These are phyloP conservation scores for Phoxinus phoxinus DNA, from an alignment of 2,113 vertebrate genomes.

Conservation along the genomic window DNA sequence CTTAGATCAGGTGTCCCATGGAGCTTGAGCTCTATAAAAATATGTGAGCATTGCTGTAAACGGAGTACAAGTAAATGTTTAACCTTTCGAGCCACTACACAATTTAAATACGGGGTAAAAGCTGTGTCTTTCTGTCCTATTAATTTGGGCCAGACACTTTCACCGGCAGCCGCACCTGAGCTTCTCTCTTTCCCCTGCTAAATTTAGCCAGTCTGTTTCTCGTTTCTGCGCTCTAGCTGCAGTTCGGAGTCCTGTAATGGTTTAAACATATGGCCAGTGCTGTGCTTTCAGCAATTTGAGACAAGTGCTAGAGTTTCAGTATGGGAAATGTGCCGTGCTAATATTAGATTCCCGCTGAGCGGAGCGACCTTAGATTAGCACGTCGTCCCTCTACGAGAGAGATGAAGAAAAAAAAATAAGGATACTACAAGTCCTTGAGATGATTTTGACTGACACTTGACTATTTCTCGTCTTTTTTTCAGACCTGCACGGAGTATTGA, in stretches of 20 bases:
- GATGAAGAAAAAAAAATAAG: slow-evolving; percentile 9
- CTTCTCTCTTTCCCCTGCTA: slow-evolving; percentile 15
- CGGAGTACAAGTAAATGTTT: slow-evolving; percentile 36
- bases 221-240: slow-evolving; percentile 9
- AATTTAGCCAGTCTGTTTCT: slow-evolving; percentile 20
- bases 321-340: slow-evolving; percentile 79
- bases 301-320: slow-evolving; percentile 73
- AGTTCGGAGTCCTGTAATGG: slow-evolving; percentile 53
- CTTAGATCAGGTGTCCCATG: background rate
- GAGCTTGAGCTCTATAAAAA: background rate
- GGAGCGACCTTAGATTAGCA: slow-evolving; percentile 54
- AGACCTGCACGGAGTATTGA: slow-evolving; percentile 37
- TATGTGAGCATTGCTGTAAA: slow-evolving; percentile 18
- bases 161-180: slow-evolving; percentile 30
- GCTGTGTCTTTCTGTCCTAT: slow-evolving; percentile 11
- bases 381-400: background rate
- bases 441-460: slow-evolving; percentile 31
- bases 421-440: background rate
- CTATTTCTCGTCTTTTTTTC: slow-evolving; percentile 34
- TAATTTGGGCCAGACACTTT: background rate
- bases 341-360: slow-evolving; percentile 78
- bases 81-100: slow-evolving; percentile 7
- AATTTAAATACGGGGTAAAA: background rate
- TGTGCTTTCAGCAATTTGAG: slow-evolving; percentile 75
- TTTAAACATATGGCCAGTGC: slow-evolving; percentile 68